Evolutionary conservation across 2,888 invertebrate species (phyloP).

Genomic region (Archaeoteleia sp.): DNA sequence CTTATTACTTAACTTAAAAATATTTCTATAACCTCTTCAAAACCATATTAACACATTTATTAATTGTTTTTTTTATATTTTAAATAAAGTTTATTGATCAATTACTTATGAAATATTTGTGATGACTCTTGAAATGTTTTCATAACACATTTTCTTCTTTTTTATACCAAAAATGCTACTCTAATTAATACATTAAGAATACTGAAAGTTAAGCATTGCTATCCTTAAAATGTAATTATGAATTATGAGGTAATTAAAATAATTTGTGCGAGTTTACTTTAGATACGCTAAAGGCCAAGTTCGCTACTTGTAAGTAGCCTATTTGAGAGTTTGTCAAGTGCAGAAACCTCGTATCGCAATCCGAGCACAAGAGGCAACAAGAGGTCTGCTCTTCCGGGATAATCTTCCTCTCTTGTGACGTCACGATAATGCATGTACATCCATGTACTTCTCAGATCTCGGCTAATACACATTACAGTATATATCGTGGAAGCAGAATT

Average conservation of each 20-base stretch:
- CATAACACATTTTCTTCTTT: too few relatives aligned
- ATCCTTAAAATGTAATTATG: constrained; percentile 30
- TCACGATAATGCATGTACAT: constrained; percentile 46
- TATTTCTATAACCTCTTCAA: too few relatives aligned
- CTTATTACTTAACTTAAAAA: too few relatives aligned
- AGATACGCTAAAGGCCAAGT: constrained; percentile 49
- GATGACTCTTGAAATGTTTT: too few relatives aligned
- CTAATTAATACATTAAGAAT: too few relatives aligned
- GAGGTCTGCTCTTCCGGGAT: constrained; percentile 47
- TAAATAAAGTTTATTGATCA: too few relatives aligned
- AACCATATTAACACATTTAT: too few relatives aligned
- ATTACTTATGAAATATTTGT: too few relatives aligned
- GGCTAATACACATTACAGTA: constrained; percentile 4
- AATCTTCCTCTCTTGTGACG: constrained; percentile 50
- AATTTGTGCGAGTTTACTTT: constrained; percentile 31
- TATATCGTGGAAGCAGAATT: constrained; percentile 8
- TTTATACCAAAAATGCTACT: too few relatives aligned
- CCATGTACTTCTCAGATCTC: constrained; percentile 33
- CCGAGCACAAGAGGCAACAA: constrained; percentile 45
- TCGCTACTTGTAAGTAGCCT: constrained; percentile 40
- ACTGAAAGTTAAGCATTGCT: too few relatives aligned
- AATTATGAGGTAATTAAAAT: constrained; percentile 32
- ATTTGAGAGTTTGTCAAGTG: constrained; percentile 48
- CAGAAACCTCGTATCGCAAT: constrained; percentile 44
- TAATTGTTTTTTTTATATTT: too few relatives aligned